Percentiles rank a stretch among this genome's conserved stretches.
Conservation (phyloP, 2,113 vertebrate species). For the Felis catus region DNA sequence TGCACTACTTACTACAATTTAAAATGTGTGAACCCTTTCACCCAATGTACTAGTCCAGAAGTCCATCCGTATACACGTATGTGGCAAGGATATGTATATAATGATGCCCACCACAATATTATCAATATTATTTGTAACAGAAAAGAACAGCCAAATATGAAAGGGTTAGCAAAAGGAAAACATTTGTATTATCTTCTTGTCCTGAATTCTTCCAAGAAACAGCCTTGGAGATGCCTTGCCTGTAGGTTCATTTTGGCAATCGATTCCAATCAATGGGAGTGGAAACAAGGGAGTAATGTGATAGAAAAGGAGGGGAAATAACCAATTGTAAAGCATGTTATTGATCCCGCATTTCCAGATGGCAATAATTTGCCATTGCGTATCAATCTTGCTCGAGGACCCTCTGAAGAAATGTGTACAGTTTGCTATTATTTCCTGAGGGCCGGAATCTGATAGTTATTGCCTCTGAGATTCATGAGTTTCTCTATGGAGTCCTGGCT, state of each 20-base stretch:
- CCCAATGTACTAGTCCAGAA: not conserved
- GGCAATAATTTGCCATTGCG: not conserved
- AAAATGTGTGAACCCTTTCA: not conserved
- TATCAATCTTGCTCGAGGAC: not conserved
- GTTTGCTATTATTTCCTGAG: not conserved
- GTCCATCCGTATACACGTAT: accelerated
- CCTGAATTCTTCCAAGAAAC: not conserved
- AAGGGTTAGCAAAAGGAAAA: not conserved
- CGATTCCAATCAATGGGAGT: not conserved
- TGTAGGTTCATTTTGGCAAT: not conserved
- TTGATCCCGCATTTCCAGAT: not conserved
- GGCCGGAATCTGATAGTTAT: not conserved
- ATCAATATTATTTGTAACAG: not conserved
- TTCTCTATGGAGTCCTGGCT: not conserved
- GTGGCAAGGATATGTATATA: not conserved
- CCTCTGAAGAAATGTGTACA: not conserved
- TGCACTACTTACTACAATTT: not conserved
- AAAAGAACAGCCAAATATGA: not conserved
- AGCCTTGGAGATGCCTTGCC: not conserved
- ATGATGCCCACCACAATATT: not conserved
- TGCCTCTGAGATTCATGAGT: not conserved
- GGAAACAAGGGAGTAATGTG: not conserved
- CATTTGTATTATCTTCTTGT: not conserved
- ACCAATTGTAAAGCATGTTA: accelerated
- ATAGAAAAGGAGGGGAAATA: not conserved